Conservation (phyloP, 2,888 invertebrate species). For the Mellilla xanthometata region DNA sequence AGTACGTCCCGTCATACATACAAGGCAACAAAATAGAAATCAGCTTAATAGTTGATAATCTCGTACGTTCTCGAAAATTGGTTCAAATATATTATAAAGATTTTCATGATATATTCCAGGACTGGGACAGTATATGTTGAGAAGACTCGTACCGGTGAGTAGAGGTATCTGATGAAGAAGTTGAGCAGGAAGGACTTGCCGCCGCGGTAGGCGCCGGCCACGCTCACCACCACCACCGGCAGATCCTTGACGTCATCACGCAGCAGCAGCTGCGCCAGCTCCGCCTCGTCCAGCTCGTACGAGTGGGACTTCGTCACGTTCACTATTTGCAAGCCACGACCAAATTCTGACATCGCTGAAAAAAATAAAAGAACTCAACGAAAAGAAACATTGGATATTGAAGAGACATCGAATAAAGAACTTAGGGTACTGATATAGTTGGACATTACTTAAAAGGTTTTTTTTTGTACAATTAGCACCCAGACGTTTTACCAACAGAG, state of each 20-base stretch:
- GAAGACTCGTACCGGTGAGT: slow-evolving; percentile 27
- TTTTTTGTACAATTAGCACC: no score
- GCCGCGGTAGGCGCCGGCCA: slow-evolving; percentile 39
- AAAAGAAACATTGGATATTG: not conserved
- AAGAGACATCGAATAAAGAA: no score
- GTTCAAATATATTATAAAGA: no score
- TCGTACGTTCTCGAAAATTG: no score
- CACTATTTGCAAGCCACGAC: slow-evolving; percentile 22
- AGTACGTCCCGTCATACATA: no score
- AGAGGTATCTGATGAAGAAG: slow-evolving; percentile 38
- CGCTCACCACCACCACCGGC: slow-evolving; percentile 38
- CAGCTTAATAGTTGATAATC: no score
- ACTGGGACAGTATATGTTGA: no score
- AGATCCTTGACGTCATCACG: slow-evolving; percentile 30
- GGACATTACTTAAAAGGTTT: no score
- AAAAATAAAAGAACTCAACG: not conserved
- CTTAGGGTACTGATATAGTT: no score
- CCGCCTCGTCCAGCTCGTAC: slow-evolving; percentile 25
- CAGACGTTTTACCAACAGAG: no score
- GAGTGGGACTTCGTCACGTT: slow-evolving; percentile 17
- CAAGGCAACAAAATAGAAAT: no score
- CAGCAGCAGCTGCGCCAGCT: slow-evolving; percentile 26
- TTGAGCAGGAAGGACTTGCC: slow-evolving; percentile 41
- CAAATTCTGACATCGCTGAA: slow-evolving; percentile 11
- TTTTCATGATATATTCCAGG: no score